phyloP scores from a whole-genome alignment of 2,888 invertebrate genomes.

The Ditylenchus weischeri region DNA sequence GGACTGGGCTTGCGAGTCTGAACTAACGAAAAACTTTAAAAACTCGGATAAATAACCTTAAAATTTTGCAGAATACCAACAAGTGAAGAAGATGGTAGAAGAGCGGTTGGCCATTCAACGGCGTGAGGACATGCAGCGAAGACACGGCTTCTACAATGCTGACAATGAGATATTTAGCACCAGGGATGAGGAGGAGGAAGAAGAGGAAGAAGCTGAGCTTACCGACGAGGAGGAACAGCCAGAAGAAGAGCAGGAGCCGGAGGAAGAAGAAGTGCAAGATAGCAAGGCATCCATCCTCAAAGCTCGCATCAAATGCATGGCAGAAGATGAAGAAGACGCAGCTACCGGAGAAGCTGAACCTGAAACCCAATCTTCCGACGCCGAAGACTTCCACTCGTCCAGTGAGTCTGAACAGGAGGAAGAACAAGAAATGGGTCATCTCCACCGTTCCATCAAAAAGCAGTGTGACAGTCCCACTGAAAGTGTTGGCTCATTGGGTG shows the following conservation, averaged over 20 bases:
- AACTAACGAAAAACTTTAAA: no score
- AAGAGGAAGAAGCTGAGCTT: slow-evolving; percentile 12
- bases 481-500: no score
- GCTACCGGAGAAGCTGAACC: no score
- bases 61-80: slow-evolving; percentile 17
- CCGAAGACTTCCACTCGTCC: no score
- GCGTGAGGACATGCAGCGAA: slow-evolving; percentile 25
- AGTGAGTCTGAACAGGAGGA: no score
- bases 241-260: slow-evolving; percentile 12
- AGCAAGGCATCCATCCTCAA: no score
- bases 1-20: no score
- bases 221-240: slow-evolving; percentile 16
- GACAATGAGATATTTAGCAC: slow-evolving; percentile 34
- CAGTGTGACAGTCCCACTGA: no score
- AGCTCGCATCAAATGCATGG: background rate
- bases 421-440: no score
- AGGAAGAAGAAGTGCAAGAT: slow-evolving; percentile 4
- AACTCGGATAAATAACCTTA: background rate
- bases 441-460: no score
- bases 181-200: slow-evolving; percentile 30
- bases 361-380: no score
- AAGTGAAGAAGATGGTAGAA: slow-evolving; percentile 24
- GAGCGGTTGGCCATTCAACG: slow-evolving; percentile 21
- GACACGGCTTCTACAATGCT: slow-evolving; percentile 33
- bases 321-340: background rate